Base-by-base conservation (phyloP, 2,888 invertebrate genomes). In the Tineola bisselliella region DNA sequence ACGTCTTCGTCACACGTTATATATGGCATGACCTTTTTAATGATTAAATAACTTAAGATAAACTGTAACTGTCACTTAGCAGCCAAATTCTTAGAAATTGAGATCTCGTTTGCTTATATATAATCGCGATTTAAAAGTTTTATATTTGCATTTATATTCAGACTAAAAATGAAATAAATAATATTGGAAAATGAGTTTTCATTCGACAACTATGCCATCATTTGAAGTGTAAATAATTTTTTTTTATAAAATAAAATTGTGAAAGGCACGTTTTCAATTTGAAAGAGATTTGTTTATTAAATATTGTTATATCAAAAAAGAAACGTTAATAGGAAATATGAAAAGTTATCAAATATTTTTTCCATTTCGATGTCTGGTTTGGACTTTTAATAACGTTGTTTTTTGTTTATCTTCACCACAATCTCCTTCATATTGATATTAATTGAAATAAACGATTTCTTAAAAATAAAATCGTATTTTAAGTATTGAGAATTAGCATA, bases 211-310 rank as follows among this genome's bases (percentile, higher is more conserved):
- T 17, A 15, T 48, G 12, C 4, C 19, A 56, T 19, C 56, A 13
- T 33, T 1, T 58, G 1, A 6, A 58, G 2, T n/a, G 33, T 19
- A 58, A 58, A 58, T 33, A 58, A 33, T 58, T 33, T 8, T 58
- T n/a, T n/a, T 58, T 58, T 58, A 4, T n/a, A 8, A 56, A 58
- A 58, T 19, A n/a, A 58, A 58, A 17, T 8, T 17, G 58, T 58
- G 56, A 15, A 33, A 31, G 33, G 58, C 58, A 58, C 58, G 58
- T 58, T 58, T 58, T 58, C 58, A 58, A 58, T 58, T 58, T 33
- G n/a, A 18, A 56, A 56, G 25, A 25, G 56, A 56, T n/a, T 30
- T 56, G 56, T 56, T 56, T 56, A 18, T 25, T 56, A 56, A 56
- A 56, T 19, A 56, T 25, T 56, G 18, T 56, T 56, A 5, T 30